Base-by-base conservation (phyloP, 2,797 vertebrate species). In the Coccyzus lansbergi region DNA sequence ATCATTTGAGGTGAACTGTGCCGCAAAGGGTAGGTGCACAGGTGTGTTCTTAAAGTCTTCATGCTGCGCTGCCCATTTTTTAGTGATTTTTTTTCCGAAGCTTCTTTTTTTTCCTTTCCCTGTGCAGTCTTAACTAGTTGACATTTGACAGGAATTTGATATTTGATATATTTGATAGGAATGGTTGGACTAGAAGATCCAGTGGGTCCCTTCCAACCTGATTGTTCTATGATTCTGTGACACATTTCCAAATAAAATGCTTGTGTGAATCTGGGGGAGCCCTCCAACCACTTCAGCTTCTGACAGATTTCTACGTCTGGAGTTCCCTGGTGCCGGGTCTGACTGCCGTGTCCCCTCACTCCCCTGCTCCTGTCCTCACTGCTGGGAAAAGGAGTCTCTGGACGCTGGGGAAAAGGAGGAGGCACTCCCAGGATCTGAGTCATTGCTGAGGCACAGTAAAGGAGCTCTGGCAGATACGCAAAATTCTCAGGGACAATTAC, bases 391-490 rank as follows among this genome's bases (percentile, higher is more conserved):
- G 31, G 33, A 53, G 60, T n/a, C 18, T 67, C 25, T 12, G 56
- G 64, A 60, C 70, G 28, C 31, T n/a, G 44, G 14, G 2, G 6
- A 48, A 55, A 67, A 55, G 33, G 36, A 53, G 28, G 20, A 82
- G 60, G 31, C 68, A 83, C 60, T 79, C 75, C 52, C 78, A 85
- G 71, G 28, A 70, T 64, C 63, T 94, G 81, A 82, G 76, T 88
- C 81, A 91, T 28, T 62, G 70, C 75, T 59, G 18, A 49, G 80
- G 53, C 42, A 38, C 0, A 0, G 44, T 25, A 77, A 91, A 26
- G 22, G 60, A 96, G n/a, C 18, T 80, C 64, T 95, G 88, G 67
- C 81, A 84, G 59, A 40, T 67, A 46, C 10, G 46, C 28, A 88
- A 12, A 69, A 21, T 15, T 76, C 38, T 76, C 7, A 0, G 74